Conservation (phyloP, 2,113 vertebrate species). For the Charina bottae region DNA sequence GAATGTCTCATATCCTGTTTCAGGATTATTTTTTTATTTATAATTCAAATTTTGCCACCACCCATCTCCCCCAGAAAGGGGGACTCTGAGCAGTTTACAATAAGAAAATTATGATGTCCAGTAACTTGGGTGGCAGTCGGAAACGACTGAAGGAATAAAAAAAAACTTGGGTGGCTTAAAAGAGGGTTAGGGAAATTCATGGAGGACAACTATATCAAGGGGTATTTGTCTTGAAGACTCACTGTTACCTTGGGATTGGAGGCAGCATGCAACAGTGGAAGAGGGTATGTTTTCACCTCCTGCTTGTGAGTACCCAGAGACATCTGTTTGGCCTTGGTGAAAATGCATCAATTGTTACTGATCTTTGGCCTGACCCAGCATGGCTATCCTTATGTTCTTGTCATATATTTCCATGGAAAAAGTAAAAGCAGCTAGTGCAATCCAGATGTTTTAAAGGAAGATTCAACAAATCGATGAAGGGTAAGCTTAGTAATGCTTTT, state of each 20-base stretch:
- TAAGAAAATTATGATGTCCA: not conserved
- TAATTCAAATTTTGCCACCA: no score
- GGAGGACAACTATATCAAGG: not conserved
- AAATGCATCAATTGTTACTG: not conserved
- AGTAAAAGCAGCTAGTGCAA: not conserved
- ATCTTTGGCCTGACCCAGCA: not conserved
- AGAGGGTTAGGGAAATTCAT: not conserved
- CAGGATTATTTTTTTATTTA: no score
- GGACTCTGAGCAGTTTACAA: no score
- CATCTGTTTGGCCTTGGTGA: not conserved
- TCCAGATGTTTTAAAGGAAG: not conserved
- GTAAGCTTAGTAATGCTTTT: not conserved
- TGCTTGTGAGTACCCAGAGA: not conserved
- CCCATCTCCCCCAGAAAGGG: no score
- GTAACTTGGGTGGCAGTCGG: no score
- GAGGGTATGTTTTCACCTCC: not conserved
- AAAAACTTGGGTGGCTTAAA: not conserved
- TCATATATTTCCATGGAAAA: not conserved
- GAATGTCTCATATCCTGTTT: not conserved
- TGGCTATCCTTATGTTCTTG: not conserved
- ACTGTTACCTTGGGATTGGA: not conserved
- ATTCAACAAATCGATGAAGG: not conserved
- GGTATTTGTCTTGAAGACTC: not conserved
- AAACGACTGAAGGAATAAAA: no score
- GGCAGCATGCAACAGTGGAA: not conserved